phyloP scores from a whole-genome alignment of 2,797 vertebrate species.

The Callimico goeldii region DNA sequence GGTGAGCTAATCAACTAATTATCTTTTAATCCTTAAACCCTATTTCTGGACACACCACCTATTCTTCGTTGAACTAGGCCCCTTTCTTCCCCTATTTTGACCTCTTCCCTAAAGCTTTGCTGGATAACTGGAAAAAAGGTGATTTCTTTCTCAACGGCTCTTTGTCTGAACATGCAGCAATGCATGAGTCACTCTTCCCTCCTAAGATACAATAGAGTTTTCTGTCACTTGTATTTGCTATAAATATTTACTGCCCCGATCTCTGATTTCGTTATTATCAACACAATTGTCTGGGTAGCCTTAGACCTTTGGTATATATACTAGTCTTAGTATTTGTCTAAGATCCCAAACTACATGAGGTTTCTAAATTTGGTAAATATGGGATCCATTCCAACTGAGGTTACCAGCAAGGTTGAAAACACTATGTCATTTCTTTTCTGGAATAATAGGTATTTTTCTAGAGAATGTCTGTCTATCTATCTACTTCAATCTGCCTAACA shows the following conservation, averaged over 20 bases:
- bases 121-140: constrained; percentile 65
- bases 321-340: constrained; percentile 49
- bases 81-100: constrained; percentile 21
- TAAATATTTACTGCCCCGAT: constrained; percentile 71
- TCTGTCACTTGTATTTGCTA: constrained; percentile 52
- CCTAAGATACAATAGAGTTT: constrained; percentile 56
- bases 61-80: background rate
- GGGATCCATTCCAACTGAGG: constrained; percentile 38
- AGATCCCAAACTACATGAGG: constrained; percentile 15
- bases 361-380: constrained; percentile 49
- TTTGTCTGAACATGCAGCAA: constrained; percentile 70
- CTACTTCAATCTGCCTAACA: constrained; percentile 5
- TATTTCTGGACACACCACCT: constrained; percentile 57
- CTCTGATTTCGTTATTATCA: constrained; percentile 57
- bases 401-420: constrained; percentile 41
- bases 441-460: background rate
- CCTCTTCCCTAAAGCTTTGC: constrained; percentile 61
- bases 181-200: constrained; percentile 62
- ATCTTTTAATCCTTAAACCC: constrained; percentile 10
- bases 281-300: background rate
- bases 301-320: constrained; percentile 43
- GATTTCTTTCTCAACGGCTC: constrained; percentile 53
- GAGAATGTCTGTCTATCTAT: background rate
- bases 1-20: constrained; percentile 9
- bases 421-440: background rate